Evolutionary conservation across 2,797 vertebrate species (phyloP).

Genomic region (Pseudochaenichthys georgianus): DNA sequence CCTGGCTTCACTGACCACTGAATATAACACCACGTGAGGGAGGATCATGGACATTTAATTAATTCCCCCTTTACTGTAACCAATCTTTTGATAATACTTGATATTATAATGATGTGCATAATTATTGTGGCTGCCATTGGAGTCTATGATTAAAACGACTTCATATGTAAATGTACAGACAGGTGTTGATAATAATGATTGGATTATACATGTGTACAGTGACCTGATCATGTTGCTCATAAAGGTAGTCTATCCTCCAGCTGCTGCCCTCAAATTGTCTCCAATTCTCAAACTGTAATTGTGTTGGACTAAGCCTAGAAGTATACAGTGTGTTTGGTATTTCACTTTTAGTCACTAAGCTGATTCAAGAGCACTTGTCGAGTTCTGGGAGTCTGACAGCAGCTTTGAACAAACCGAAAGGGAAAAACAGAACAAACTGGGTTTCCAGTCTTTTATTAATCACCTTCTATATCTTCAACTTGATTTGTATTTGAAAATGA

Average conservation of each 20-base stretch:
- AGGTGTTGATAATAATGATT: neutral
- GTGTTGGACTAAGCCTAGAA: neutral
- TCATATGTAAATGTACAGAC: neutral
- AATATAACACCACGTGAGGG: neutral
- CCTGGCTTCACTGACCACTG: conserved; percentile 85
- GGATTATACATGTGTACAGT: neutral
- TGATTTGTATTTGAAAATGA: conserved; percentile 5
- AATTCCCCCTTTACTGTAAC: neutral
- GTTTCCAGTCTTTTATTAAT: neutral
- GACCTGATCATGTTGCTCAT: neutral
- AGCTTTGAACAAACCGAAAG: conserved; percentile 23
- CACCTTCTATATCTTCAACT: neutral
- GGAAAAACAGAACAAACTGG: neutral
- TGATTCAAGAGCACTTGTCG: conserved; percentile 19
- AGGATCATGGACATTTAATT: neutral
- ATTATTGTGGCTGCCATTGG: neutral
- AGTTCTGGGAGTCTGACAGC: conserved; percentile 22
- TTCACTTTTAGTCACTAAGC: conserved; percentile 38
- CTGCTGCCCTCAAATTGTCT: neutral
- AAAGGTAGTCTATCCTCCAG: neutral
- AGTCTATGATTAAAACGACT: neutral
- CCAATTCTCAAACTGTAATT: too few relatives aligned
- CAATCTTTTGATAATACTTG: neutral
- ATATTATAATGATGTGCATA: neutral
- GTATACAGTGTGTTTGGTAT: conserved; percentile 8